Percentiles rank a stretch among this genome's conserved stretches.
Evolutionary conservation across 2,888 invertebrate species (phyloP).

Genomic region (Apamea crenata): DNA sequence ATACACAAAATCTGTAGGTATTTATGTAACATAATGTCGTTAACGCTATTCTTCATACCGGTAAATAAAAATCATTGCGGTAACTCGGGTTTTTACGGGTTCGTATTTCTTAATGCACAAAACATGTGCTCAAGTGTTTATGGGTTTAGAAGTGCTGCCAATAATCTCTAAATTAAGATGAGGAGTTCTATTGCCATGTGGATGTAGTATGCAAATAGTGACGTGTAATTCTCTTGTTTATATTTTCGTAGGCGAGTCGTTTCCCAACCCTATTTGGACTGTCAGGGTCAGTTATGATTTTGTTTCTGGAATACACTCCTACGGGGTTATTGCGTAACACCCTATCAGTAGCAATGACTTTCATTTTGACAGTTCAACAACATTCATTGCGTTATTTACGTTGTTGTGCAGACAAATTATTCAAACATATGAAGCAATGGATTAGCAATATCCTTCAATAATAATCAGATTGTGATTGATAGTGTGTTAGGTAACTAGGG

Average conservation of each 20-base stretch:
- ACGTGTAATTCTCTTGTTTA: slow-evolving; percentile 6
- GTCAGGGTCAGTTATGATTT: neutral
- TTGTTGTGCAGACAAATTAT: neutral
- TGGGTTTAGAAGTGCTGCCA: slow-evolving; percentile 15
- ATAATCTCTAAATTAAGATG: slow-evolving; percentile 25
- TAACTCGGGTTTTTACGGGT: slow-evolving; percentile 31
- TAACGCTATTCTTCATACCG: slow-evolving; percentile 12
- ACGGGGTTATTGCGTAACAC: neutral
- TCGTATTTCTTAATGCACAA: slow-evolving; percentile 32
- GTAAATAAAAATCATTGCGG: slow-evolving; percentile 38
- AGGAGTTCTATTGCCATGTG: slow-evolving; percentile 19
- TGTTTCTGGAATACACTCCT: neutral
- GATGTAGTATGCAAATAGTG: slow-evolving; percentile 5
- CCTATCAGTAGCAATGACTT: neutral
- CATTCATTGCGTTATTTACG: neutral
- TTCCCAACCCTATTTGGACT: neutral
- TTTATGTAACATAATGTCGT: neutral
- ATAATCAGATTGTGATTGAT: neutral
- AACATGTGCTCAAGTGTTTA: slow-evolving; percentile 24
- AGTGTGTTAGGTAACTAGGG: neutral
- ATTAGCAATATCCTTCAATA: neutral
- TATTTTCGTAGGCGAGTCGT: neutral
- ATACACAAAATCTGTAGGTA: slow-evolving; percentile 20
- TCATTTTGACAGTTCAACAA: neutral
- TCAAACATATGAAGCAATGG: too few relatives aligned